Percentiles rank a stretch among this genome's conserved stretches.
Evolutionary conservation across 2,797 vertebrate genomes (phyloP).

Genomic region (Manis pentadactyla): DNA sequence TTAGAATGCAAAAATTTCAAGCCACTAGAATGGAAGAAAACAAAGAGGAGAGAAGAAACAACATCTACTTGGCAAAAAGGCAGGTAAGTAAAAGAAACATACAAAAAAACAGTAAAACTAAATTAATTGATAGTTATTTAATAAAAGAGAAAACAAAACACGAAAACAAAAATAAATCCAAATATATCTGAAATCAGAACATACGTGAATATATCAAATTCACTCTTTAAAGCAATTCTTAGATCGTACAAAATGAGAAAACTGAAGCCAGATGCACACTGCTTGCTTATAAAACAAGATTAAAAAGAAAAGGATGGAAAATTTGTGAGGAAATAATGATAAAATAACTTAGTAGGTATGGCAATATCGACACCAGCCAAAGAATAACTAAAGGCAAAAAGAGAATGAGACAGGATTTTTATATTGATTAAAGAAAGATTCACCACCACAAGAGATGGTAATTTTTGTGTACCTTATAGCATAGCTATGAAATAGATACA

Average conservation of each 20-base stretch:
- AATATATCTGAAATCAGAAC: neutral
- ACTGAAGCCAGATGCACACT: neutral
- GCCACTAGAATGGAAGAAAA: neutral
- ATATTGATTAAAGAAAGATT: neutral
- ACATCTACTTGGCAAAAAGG: neutral
- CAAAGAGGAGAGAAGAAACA: neutral
- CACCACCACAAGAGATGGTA: neutral
- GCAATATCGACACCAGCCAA: neutral
- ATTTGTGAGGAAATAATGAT: neutral
- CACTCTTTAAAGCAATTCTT: neutral
- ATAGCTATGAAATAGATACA: neutral
- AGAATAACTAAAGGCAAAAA: slow-evolving; percentile 1
- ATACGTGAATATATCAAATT: neutral
- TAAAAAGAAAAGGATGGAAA: slow-evolving; percentile 28
- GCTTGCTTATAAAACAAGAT: slow-evolving; percentile 2
- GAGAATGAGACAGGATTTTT: neutral
- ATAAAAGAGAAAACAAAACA: neutral
- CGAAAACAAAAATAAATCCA: neutral
- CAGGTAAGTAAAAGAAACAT: neutral
- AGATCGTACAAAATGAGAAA: neutral
- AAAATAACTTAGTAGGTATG: neutral
- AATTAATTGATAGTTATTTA: neutral
- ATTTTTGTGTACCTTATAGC: neutral
- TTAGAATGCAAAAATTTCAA: neutral
- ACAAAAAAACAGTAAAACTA: neutral